Evolutionary conservation across 1,140 invertebrate species (phyloP), one percentile per base, ranked within the genome.

Genomic region (Anoplolepis gracilipes): DNA sequence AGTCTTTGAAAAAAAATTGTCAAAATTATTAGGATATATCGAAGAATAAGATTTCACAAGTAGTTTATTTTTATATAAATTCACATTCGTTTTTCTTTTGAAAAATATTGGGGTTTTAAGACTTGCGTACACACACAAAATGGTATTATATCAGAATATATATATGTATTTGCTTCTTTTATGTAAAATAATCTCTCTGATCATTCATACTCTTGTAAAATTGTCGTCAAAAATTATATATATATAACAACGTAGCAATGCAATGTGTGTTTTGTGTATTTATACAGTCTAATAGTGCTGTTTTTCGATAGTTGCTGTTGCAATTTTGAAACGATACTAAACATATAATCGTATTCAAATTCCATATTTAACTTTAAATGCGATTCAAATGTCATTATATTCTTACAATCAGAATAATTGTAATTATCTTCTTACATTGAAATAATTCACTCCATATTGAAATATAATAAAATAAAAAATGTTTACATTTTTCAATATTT

Each of bases 181-280:
- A 81, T 62, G 85, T 87, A 90, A 89, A 90, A 90, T 90, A 90
- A 70, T 61, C 46, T 87, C 59, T 61, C 62, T 81, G 57, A 36
- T 75, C 4, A 22, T 77, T 61, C 39, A 33, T 81, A 85, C 2
- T 69, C 57, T 53, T 7, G 22, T 69, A 77, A 82, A 87, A 59
- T 55, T 84, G 13, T 61, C 25, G 49, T 4, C n/a, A 16, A 85
- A n/a, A 62, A 25, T 72, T 16, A 61, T 2, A 13, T 16, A 61
- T 2, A 13, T 42, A 46, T 8, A 49, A 10, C 25, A 10, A 49
- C n/a, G 42, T 49, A 53, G 13, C 25, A 6, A 33, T 33, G 25
- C 72, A 39, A 30, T 72, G 13, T 72, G 13, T 33, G 0, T 72
- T 75, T 19, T 13, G 25, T 81, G 3, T 33, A 64, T 81, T 59